A percentile compares a stretch with the other conserved stretches of the same genome.
phyloP scores from a whole-genome alignment of 2,888 invertebrate genomes.

The Urechis unicinctus region DNA sequence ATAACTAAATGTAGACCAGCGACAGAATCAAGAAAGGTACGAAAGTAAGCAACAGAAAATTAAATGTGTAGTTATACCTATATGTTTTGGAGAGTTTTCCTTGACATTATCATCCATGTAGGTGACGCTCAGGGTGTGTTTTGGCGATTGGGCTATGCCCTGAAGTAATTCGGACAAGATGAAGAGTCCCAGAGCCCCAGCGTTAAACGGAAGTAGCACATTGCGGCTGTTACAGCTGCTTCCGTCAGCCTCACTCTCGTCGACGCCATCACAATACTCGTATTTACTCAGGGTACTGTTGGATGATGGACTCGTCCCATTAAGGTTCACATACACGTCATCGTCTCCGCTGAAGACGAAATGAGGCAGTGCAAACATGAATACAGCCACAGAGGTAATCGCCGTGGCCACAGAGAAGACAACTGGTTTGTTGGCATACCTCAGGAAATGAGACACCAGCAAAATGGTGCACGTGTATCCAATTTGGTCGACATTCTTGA shows the following conservation, averaged over 20 bases:
- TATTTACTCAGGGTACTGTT: background rate
- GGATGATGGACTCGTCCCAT: conserved; percentile 5
- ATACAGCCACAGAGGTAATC: conserved; percentile 10
- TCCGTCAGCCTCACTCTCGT: conserved; percentile 8
- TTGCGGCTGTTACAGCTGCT: background rate
- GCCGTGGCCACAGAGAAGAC: conserved; percentile 13
- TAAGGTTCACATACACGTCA: background rate
- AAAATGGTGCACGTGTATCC: conserved; percentile 29
- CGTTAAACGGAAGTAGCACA: conserved; percentile 6
- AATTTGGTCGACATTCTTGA: conserved; percentile 38
- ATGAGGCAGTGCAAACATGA: conserved; percentile 17
- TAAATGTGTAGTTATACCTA: conserved; percentile 6
- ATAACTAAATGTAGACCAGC: background rate
- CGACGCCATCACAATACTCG: background rate
- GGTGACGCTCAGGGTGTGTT: conserved; percentile 15
- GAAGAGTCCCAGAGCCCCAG: conserved; percentile 16
- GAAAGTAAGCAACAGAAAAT: no score
- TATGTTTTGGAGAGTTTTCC: conserved; percentile 14
- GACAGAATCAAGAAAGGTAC: no score
- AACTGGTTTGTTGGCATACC: conserved; percentile 19
- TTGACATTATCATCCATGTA: conserved; percentile 21
- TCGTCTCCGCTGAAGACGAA: conserved; percentile 14
- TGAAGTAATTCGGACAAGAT: conserved; percentile 15
- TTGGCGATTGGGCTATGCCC: conserved; percentile 16
- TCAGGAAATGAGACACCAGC: conserved; percentile 24